phyloP scores from a whole-genome alignment of 2,888 invertebrate genomes.

The Cremastinae sp. region DNA sequence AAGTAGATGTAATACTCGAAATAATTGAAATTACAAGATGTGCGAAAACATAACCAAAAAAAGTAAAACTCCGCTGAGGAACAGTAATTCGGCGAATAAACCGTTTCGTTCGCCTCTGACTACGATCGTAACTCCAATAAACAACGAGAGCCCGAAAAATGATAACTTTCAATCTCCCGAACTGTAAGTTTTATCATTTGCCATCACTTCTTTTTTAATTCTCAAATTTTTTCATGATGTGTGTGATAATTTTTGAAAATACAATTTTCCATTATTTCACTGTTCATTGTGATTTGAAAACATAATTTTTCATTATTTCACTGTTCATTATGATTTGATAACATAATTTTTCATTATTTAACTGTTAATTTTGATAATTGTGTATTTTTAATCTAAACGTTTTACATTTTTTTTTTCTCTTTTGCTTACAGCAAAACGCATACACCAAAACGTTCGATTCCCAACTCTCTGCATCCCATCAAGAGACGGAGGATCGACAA shows the following conservation, averaged over 20 bases:
- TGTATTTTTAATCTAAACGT: too few species aligned
- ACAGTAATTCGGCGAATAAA: slow-evolving; percentile 68
- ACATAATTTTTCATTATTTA: too few species aligned
- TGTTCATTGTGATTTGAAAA: too few species aligned
- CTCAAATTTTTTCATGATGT: too few species aligned
- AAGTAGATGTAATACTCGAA: background rate
- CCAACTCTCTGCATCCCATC: slow-evolving; percentile 45
- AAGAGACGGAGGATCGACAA: slow-evolving; percentile 60
- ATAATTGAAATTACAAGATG: slow-evolving; percentile 13
- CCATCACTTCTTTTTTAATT: background rate
- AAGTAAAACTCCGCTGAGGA: slow-evolving; percentile 65
- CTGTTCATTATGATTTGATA: too few species aligned
- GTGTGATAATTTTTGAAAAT: too few species aligned
- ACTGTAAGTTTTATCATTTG: slow-evolving; percentile 16
- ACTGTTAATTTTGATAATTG: too few species aligned
- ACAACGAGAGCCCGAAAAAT: slow-evolving; percentile 46
- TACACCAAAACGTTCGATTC: slow-evolving; percentile 59
- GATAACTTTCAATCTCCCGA: slow-evolving; percentile 34
- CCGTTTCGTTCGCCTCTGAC: slow-evolving; percentile 70
- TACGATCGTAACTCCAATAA: slow-evolving; percentile 49
- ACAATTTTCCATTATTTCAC: too few species aligned
- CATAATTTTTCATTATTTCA: too few species aligned
- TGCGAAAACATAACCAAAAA: slow-evolving; percentile 57
- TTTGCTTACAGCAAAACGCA: slow-evolving; percentile 45
- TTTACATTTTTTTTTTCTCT: slow-evolving; percentile 7